Base-by-base conservation (phyloP, 2,888 invertebrate genomes). In the Coenonympha arcania region DNA sequence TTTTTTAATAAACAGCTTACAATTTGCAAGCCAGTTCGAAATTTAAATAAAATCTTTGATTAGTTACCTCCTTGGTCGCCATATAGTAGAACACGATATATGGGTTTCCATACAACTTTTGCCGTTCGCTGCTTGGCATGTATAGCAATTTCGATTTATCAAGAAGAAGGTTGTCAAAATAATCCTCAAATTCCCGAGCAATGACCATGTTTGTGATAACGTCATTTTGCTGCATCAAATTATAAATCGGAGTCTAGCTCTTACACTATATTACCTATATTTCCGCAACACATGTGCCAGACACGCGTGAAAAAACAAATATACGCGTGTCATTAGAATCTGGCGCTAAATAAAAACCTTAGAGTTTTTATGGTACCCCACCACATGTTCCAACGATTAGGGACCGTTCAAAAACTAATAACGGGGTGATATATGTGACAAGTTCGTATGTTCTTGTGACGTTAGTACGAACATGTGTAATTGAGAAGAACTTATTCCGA, bases 241-340 rank as follows among this genome's bases (percentile, higher is more conserved):
- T n/a, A 28, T n/a, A 28, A 26, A 26, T 4, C 9, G n/a, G n/a
- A n/a, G n/a, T 13, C 8, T 15, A 22, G 37, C 37, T 15, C 22
- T 39, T 15, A 15, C 22, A 41, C 39, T 39, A 22, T 48, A 64
- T 6, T 13, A 31, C 13, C 13, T 4, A 37, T 15, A 22, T 15
- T 39, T 22, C 22, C 39, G 9, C 16, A 11, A 49, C 49, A 57
- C 49, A 52, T 77, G 76, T 73, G 54, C 58, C 41, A 13, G 30
- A 39, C 64, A 60, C 55, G 66, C 64, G 60, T 61, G 57, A 58
- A 52, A 45, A 61, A 62, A 60, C 16, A 8, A 15, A 8, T 33
- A n/a, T 16, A 33, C 58, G 59, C 62, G 62, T 57, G 63, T 58
- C 57, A 45, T 48, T 61, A 61, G 66, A 71, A 67, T 58, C 60